Evolutionary conservation across 2,888 invertebrate species (phyloP).

Genomic region (Timema cristinae): DNA sequence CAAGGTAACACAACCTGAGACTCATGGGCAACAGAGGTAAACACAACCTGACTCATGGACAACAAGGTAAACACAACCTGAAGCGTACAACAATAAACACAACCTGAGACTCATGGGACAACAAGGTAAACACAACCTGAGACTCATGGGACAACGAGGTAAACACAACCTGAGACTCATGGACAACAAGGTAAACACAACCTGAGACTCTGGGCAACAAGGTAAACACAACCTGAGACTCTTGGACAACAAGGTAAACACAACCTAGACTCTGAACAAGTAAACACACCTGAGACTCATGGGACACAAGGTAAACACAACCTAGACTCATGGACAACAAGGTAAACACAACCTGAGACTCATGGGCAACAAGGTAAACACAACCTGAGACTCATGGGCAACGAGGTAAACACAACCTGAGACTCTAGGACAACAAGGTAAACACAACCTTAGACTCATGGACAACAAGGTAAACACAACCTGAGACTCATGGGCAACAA

Average conservation of each 20-base stretch:
- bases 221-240: too few species aligned
- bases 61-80: constrained; percentile 48
- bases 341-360: constrained; percentile 47
- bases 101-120: constrained; percentile 74
- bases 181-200: constrained; percentile 55
- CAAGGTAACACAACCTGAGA: too few species aligned
- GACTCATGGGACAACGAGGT: constrained; percentile 65
- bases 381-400: constrained; percentile 57
- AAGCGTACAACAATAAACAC: too few species aligned
- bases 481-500: constrained; percentile 60
- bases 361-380: constrained; percentile 60
- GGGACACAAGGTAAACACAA: constrained; percentile 55
- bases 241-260: constrained; percentile 60
- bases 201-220: too few species aligned
- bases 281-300: too few species aligned
- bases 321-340: constrained; percentile 65
- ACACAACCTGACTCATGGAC: constrained; percentile 56
- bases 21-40: constrained; percentile 65
- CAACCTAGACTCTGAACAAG: too few species aligned
- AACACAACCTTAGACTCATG: constrained; percentile 50
- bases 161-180: constrained; percentile 48
- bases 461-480: constrained; percentile 53
- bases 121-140: constrained; percentile 46
- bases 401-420: constrained; percentile 46
- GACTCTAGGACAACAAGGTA: constrained; percentile 59